Evolutionary conservation across 2,113 vertebrate species (phyloP).

Genomic region (Sinosuthora webbiana): DNA sequence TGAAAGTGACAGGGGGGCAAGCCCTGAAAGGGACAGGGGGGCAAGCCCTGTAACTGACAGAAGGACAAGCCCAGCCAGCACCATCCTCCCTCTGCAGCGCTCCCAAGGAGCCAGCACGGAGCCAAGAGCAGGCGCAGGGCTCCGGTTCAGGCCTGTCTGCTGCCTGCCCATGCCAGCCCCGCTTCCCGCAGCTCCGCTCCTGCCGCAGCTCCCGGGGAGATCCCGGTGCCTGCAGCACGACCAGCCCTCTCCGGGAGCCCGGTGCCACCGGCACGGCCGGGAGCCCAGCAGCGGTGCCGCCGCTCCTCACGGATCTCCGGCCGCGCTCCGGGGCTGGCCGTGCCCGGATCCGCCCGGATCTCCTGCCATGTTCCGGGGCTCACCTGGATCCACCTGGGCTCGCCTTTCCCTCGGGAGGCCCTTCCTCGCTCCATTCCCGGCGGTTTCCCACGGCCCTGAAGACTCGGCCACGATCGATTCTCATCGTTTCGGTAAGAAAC

Average conservation of each 20-base stretch:
- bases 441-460: background rate
- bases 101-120: background rate
- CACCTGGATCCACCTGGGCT: background rate
- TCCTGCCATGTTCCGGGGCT: background rate
- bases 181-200: fast-evolving
- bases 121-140: background rate
- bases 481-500: background rate
- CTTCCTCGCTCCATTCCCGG: background rate
- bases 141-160: fast-evolving
- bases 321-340: background rate
- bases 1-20: background rate
- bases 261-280: fast-evolving
- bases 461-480: background rate
- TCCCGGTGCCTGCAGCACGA: background rate
- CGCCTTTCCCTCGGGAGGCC: background rate
- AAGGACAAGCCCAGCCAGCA: background rate
- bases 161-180: background rate
- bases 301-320: background rate
- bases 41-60: background rate
- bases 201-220: background rate
- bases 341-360: background rate
- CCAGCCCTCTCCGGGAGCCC: background rate
- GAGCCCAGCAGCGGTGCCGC: fast-evolving
- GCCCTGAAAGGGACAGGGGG: background rate
- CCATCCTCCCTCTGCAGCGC: background rate